A percentile compares a stretch with the other conserved stretches of the same genome.
These are phyloP conservation scores for Ictalurus furcatus DNA, from an alignment of 2,113 vertebrate genomes.

Conservation along the genomic window DNA sequence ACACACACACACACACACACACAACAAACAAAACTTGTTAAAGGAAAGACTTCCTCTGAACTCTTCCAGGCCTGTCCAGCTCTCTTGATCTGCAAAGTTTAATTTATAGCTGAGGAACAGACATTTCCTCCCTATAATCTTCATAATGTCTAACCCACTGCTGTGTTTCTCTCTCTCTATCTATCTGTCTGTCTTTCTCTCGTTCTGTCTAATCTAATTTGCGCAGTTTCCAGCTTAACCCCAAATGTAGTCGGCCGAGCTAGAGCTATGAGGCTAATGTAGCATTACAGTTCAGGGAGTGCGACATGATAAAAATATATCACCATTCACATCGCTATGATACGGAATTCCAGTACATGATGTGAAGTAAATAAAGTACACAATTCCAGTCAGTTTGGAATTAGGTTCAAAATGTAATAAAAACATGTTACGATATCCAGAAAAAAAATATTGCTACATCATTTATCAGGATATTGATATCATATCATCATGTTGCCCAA, in stretches of 20 bases:
- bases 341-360: neutral
- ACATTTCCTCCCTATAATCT: neutral
- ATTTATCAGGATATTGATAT: neutral
- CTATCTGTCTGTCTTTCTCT: neutral
- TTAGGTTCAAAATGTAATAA: neutral
- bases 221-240: neutral
- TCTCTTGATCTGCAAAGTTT: neutral
- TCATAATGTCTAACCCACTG: neutral
- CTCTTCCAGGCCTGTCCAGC: neutral
- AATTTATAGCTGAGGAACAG: neutral
- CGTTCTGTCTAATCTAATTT: neutral
- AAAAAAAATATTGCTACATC: neutral
- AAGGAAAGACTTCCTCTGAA: neutral
- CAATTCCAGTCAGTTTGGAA: neutral
- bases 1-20: slow-evolving; percentile 26
- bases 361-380: neutral
- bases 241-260: neutral
- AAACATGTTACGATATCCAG: neutral
- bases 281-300: neutral
- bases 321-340: neutral
- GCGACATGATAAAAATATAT: neutral
- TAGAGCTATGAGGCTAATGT: neutral
- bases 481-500: neutral
- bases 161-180: neutral
- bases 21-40: slow-evolving; percentile 9